Base-by-base conservation (phyloP, 2,113 vertebrate genomes). In the Porphyrio hochstetteri region DNA sequence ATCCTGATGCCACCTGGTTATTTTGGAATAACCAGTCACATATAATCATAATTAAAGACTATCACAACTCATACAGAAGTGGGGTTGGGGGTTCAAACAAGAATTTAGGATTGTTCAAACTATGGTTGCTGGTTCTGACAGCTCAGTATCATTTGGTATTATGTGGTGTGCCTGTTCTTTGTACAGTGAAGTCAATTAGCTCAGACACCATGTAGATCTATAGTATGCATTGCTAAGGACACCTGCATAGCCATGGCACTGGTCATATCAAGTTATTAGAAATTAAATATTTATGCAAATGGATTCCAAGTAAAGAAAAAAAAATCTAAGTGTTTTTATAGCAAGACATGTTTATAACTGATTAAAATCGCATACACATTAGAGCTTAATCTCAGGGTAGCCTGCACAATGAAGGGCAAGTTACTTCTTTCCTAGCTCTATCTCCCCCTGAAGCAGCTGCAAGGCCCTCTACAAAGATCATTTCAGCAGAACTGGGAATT, bases 41-140 rank as follows among this genome's bases (percentile, higher is more conserved):
- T 1, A 0, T 19, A 35, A 77, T 65, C 1, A 1, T 44, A 61
- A 86, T 56, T 82, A 44, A 91, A 64, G 40, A 28, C 46, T 60
- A 59, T 18, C 25, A 59, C 16, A 91, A 53, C 44, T 52, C 23
- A 60, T 29, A 36, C 5, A 40, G 10, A 84, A 27, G 12, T 8
- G 8, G 18, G 8, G 7, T 42, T 88, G 29, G 36, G 5, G 0
- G 0, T 42, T 60, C 55, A 74, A 1, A 0, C 35, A 69, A 61
- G 33, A 81, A 28, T 25, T 78, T n/a, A 87, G 25, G 38, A 65
- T 31, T 68, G 42, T 68, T 81, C 55, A 46, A 84, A 78, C 65
- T 20, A 33, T 7, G 5, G 11, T 38, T 72, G 82, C 67, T 68
- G 33, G 25, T 72, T 82, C 67, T 77, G 35, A 27, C 38, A 13